Conservation (phyloP, 2,797 vertebrate genomes). For the Cyprinodon diabolis region DNA sequence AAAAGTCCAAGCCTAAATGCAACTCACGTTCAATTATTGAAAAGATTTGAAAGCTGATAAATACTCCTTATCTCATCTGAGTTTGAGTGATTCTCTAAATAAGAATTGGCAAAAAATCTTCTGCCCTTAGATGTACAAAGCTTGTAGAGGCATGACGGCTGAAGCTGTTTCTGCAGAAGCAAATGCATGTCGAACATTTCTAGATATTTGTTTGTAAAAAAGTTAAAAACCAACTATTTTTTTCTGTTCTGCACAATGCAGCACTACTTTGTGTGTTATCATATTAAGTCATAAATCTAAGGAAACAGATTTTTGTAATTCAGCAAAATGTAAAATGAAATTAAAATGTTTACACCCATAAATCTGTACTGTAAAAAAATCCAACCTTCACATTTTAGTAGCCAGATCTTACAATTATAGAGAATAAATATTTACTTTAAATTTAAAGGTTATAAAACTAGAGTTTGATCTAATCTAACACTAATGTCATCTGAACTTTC, state of each 20-base stretch:
- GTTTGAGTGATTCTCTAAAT: not conserved
- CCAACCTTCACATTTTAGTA: not conserved
- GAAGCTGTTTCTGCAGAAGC: not conserved
- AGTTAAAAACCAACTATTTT: not conserved
- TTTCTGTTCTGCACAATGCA: not conserved
- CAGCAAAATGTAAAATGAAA: not conserved
- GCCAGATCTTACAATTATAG: not conserved
- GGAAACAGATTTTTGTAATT: not conserved
- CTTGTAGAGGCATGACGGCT: not conserved
- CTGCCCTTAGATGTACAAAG: not conserved
- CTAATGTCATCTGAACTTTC: not conserved
- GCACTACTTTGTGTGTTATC: not conserved
- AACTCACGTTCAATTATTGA: not conserved
- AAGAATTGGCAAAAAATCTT: not conserved
- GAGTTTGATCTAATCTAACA: not conserved
- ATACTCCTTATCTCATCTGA: not conserved
- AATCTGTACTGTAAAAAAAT: not conserved
- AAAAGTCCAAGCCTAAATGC: not conserved
- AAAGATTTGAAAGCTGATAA: not conserved
- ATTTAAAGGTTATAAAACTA: not conserved
- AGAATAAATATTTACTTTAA: not conserved
- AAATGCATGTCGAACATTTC: not conserved
- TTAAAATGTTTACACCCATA: not conserved
- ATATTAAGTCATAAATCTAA: not conserved
- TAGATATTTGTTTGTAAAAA: not conserved